Evolutionary conservation across 2,113 vertebrate species (phyloP), one percentile per base, ranked within the genome.

Genomic region (Elephantulus edwardii): DNA sequence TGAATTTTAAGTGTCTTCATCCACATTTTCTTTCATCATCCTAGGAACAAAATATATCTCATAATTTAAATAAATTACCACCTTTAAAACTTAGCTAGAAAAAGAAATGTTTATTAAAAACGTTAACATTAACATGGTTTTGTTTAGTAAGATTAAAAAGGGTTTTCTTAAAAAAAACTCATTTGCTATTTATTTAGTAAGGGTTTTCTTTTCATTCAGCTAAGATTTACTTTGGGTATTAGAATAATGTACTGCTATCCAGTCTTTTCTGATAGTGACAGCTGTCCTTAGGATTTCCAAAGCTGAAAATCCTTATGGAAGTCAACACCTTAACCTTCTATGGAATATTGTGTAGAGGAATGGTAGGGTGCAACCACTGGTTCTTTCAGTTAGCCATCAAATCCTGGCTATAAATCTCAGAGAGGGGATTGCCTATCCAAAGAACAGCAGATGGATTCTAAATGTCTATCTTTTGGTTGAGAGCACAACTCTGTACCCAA

Each of bases 31-130:
- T 93, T 94, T 72, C 70, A 81, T 44, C 30, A 86, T 54, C 90
- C 95, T 96, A 95, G 40, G 42, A 91, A 92, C 33, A 93, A 42
- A 93, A 84, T 71, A 86, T 5, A 88, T 85, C 85, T 76, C 90
- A 38, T 26, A 30, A 13, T 86, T 79, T 44, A 72, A 72, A 80
- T 84, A 38, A 68, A 38, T 35, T 38, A 46, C 9, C 12, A 33
- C 66, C 52, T 86, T 71, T 30, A 78, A 42, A 42, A 48, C 85
- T 38, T 6, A 56, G 56, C n/a, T 35, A 44, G 64, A 75, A 40
- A 46, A 1, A 50, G 10, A 75, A 44, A 10, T 38, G 17, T 64
- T 79, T 72, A 46, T 50, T 87, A 58, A 74, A 76, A 38, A 54
- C 60, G 28, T 38, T 30, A n/a, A 83, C 12, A 84, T 28, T 44